Percentiles rank a stretch among this genome's conserved stretches.
These are phyloP conservation scores for Ormyrus pomaceus DNA, from an alignment of 2,888 invertebrate species.

Conservation along the genomic window DNA sequence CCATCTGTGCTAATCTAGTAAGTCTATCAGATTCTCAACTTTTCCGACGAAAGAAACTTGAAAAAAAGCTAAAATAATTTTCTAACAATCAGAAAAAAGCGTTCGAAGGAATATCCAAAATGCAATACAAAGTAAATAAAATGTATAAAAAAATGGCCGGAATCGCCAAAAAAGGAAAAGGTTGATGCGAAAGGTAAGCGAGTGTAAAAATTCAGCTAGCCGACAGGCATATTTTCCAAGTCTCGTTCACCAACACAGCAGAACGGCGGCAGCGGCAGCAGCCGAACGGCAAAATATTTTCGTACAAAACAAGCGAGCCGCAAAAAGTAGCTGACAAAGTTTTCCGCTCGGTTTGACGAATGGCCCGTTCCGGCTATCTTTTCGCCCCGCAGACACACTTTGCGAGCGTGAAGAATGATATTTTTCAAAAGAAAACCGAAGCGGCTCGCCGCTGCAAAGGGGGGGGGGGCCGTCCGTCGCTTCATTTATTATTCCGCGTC, in stretches of 20 bases:
- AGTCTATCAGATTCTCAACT: too few relatives aligned
- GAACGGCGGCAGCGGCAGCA: neutral
- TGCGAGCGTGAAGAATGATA: slow-evolving; percentile 62
- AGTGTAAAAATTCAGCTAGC: too few relatives aligned
- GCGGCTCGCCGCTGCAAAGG: too few relatives aligned
- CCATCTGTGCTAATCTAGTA: too few relatives aligned
- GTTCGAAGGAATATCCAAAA: too few relatives aligned
- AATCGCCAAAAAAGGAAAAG: too few relatives aligned
- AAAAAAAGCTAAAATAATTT: too few relatives aligned
- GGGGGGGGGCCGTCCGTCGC: neutral
- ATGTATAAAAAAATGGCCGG: too few relatives aligned
- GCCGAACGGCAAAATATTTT: slow-evolving; percentile 57
- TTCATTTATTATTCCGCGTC: slow-evolving; percentile 67
- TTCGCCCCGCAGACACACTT: slow-evolving; percentile 49
- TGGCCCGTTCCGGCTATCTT: slow-evolving; percentile 59
- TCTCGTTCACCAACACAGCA: neutral
- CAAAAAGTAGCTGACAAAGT: slow-evolving; percentile 62
- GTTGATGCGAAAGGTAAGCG: too few relatives aligned
- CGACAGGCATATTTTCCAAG: neutral
- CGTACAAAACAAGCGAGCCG: slow-evolving; percentile 54
- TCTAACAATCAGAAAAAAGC: too few relatives aligned
- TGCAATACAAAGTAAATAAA: too few relatives aligned
- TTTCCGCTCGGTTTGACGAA: slow-evolving; percentile 66
- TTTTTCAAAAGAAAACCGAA: slow-evolving; percentile 61
- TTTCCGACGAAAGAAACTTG: too few relatives aligned